phyloP scores from a whole-genome alignment of 1,140 invertebrate species.

The Polypedilum vanderplanki region DNA sequence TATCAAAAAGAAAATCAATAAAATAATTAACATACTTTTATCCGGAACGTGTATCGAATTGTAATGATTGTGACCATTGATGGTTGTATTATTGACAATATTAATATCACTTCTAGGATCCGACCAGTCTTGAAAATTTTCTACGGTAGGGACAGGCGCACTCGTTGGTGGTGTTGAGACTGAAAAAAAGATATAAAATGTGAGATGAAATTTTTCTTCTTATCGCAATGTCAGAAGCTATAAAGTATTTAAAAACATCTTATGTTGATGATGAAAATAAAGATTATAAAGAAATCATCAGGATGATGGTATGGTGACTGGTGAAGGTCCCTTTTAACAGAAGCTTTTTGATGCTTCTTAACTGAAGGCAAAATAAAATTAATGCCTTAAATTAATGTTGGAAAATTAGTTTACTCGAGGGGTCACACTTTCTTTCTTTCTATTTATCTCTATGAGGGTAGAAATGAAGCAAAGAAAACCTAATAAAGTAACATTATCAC shows the following conservation, averaged over 20 bases:
- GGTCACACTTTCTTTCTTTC: neutral
- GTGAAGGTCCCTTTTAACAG: neutral
- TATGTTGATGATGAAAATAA: constrained; percentile 8
- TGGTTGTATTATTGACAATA: constrained; percentile 8
- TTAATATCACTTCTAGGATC: neutral
- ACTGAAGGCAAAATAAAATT: constrained; percentile 16
- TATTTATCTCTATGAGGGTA: neutral
- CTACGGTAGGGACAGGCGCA: neutral
- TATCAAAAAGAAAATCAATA: neutral
- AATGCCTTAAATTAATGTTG: constrained; percentile 24
- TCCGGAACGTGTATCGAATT: constrained; percentile 15
- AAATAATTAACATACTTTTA: constrained; percentile 23
- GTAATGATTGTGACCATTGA: neutral
- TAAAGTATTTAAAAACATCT: constrained; percentile 17
- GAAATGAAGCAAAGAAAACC: constrained; percentile 17
- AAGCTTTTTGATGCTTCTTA: constrained; percentile 11
- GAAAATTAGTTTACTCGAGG: constrained; percentile 22
- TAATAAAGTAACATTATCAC: constrained; percentile 26
- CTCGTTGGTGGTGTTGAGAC: constrained; percentile 11
- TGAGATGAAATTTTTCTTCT: neutral
- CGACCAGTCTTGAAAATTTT: constrained; percentile 1
- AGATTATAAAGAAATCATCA: constrained; percentile 20
- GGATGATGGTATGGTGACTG: neutral
- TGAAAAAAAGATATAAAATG: constrained; percentile 2
- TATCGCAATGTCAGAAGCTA: neutral